Percentiles rank a stretch among this genome's conserved stretches.
Conservation (phyloP, 2,113 vertebrate genomes). For the Diadophis punctatus region DNA sequence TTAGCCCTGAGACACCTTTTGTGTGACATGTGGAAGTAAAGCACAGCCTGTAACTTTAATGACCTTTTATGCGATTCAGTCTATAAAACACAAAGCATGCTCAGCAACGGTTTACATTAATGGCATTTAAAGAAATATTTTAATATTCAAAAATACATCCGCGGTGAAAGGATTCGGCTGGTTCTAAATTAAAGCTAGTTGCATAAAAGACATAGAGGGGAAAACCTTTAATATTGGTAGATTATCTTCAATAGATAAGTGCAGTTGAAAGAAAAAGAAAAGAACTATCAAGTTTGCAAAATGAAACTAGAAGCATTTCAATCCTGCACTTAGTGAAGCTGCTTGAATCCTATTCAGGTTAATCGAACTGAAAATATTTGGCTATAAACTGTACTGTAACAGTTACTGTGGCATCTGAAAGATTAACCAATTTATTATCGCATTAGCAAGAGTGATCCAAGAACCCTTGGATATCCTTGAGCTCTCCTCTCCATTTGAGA, state of each 20-base stretch:
- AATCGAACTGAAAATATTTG: not conserved
- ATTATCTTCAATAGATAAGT: not conserved
- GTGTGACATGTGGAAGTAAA: constrained; percentile 28
- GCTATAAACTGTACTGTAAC: not conserved
- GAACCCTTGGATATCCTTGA: not conserved
- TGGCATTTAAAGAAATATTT: constrained; percentile 47
- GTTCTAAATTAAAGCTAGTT: constrained; percentile 22
- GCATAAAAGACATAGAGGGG: not conserved
- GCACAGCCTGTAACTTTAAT: constrained; percentile 50
- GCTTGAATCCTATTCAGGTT: not conserved
- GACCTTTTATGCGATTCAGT: constrained; percentile 32
- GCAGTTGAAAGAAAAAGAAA: not conserved
- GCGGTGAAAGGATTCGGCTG: constrained; percentile 23
- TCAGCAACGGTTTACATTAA: constrained; percentile 17
- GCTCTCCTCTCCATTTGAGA: not conserved
- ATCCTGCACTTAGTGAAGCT: not conserved
- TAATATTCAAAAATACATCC: constrained; percentile 28
- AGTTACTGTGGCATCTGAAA: not conserved
- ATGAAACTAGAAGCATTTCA: not conserved
- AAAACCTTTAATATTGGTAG: constrained; percentile 10
- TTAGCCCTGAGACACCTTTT: constrained; percentile 28
- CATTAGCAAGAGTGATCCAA: not conserved
- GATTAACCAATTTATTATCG: not conserved
- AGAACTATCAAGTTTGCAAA: not conserved
- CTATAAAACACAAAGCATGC: constrained; percentile 42